Base-by-base conservation (phyloP, 2,888 invertebrate species). In the Zaprionus bogoriensis region DNA sequence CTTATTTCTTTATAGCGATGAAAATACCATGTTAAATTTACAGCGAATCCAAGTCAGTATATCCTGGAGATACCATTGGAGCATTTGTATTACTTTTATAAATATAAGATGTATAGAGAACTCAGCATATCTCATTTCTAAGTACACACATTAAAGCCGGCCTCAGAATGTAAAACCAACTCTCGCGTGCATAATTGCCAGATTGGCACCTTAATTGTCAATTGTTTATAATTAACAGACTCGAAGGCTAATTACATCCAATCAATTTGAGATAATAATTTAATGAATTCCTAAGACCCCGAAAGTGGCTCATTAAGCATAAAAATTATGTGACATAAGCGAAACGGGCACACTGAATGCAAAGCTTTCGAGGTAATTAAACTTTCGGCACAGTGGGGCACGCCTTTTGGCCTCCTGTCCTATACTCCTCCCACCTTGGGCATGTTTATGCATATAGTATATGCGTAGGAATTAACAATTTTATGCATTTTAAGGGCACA, bases 311-410 rank as follows among this genome's bases (percentile, higher is more conserved):
- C 67, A 68, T 78, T 75, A 73, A 67, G 60, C 67, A 68, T 70
- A 60, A 58, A 81, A 73, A 65, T 75, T 72, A 67, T 66, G 54
- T 41, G 69, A 61, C 58, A 65, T 51, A 52, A 62, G 48, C 36
- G 30, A 67, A 54, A 55, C 27, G 23, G n/a, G 27, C 44, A 7
- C 17, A 28, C 25, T 36, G 44, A 41, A 52, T 58, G 30, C 57
- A 42, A 67, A 54, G 77, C 80, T 77, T 67, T 77, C 63, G 60
- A 66, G 62, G 76, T 76, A 82, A 79, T 81, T 78, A 81, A 82
- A 74, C 66, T 63, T 67, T 51, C 7, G 17, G 6, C 12, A 14
- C n/a, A 32, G 10, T 39, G 38, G 2, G 23, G 23, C 23, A 23
- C 3, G 5, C 4, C 23, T 23, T 23, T 23, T 5, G 23, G 5